These are phyloP conservation scores for Chaetodon trifascialis DNA, from an alignment of 2,113 vertebrate genomes.

Conservation along the genomic window DNA sequence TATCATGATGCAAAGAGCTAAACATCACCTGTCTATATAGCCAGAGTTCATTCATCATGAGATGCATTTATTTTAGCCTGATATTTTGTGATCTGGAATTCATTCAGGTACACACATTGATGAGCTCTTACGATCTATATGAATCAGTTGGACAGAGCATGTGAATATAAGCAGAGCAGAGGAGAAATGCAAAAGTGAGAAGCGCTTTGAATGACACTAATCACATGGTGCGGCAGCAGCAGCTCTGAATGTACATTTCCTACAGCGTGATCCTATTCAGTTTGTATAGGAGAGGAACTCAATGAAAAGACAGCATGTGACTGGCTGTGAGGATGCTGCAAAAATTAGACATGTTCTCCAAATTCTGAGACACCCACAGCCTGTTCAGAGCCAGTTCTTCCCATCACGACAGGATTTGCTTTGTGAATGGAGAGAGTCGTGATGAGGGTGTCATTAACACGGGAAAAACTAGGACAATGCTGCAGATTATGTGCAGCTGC, in stretches of 20 bases:
- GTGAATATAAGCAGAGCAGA: conserved; percentile 15
- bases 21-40: conserved; percentile 35
- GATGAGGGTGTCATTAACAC: conserved; percentile 77
- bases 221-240: conserved; percentile 53
- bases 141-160: conserved; percentile 1
- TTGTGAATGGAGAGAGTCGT: conserved; percentile 82
- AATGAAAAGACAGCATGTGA: conserved; percentile 61
- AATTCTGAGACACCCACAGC: conserved; percentile 68
- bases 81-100: not conserved
- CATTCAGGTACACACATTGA: conserved; percentile 32
- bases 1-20: conserved; percentile 54
- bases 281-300: conserved; percentile 46
- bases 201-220: conserved; percentile 57
- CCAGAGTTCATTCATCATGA: conserved; percentile 26
- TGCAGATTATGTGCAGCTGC: conserved; percentile 79
- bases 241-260: conserved; percentile 69
- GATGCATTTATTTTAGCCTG: conserved; percentile 8
- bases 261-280: conserved; percentile 54
- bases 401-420: conserved; percentile 73
- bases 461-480: conserved; percentile 63
- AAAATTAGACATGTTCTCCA: conserved; percentile 56
- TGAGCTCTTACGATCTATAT: conserved; percentile 14
- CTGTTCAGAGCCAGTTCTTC: conserved; percentile 66
- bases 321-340: conserved; percentile 60
- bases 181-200: conserved; percentile 21